Conservation (phyloP, 1,140 invertebrate genomes). For the Procambarus clarkii region DNA sequence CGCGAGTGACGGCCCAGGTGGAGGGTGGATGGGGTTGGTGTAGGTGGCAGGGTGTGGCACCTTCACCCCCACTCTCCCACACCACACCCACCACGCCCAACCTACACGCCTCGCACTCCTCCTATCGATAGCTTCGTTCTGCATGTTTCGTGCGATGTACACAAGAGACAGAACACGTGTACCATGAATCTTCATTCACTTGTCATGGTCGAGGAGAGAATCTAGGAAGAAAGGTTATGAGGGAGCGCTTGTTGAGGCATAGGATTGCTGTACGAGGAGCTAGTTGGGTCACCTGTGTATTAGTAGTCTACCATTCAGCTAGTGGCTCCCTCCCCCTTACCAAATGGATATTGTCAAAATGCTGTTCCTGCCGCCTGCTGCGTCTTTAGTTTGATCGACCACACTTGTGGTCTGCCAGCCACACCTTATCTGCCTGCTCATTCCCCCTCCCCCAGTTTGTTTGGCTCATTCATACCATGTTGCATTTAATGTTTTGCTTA, state of each 20-base stretch:
- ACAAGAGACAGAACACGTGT: conserved; percentile 34
- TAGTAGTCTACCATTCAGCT: conserved; percentile 1
- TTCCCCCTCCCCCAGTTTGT: background rate
- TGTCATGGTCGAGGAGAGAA: conserved; percentile 20
- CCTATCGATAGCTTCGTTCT: conserved; percentile 55
- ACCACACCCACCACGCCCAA: background rate
- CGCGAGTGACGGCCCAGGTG: conserved; percentile 20
- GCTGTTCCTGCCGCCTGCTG: background rate
- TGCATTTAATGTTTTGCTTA: conserved; percentile 12
- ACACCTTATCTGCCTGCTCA: background rate
- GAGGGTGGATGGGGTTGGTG: background rate
- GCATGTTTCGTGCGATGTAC: conserved; percentile 63
- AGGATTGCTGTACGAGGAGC: conserved; percentile 1
- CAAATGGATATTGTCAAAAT: background rate
- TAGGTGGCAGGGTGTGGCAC: background rate
- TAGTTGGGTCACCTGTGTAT: background rate
- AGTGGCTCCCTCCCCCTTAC: background rate
- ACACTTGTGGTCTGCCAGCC: background rate
- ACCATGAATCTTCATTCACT: conserved; percentile 23
- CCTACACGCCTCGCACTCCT: background rate
- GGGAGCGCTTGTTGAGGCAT: background rate
- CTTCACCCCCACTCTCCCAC: background rate
- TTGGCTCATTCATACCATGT: background rate
- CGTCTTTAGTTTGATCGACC: background rate
- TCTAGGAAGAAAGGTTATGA: background rate